These are phyloP conservation scores for Mirza zaza DNA, from an alignment of 2,113 vertebrate genomes.

Conservation along the genomic window DNA sequence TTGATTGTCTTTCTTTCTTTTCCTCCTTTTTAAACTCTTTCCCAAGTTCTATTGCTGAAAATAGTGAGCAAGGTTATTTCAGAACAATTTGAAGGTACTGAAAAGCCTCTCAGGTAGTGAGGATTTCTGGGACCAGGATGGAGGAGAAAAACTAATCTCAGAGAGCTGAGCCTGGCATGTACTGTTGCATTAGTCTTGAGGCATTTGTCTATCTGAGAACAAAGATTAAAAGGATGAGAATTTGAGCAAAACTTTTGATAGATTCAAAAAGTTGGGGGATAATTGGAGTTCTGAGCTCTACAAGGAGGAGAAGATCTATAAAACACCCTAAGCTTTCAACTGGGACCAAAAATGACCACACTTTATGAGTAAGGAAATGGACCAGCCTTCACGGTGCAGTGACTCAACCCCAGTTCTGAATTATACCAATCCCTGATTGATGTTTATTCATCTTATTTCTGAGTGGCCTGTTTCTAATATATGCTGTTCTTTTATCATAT, in stretches of 20 bases:
- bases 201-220: neutral
- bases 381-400: neutral
- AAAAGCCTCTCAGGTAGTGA: neutral
- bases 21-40: constrained; percentile 8
- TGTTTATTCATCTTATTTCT: neutral
- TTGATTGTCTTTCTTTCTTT: neutral
- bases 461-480: neutral
- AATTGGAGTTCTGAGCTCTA: neutral
- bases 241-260: neutral
- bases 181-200: neutral
- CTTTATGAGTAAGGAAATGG: neutral
- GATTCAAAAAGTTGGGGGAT: neutral
- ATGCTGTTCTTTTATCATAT: neutral
- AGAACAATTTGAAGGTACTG: neutral
- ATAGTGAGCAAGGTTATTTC: neutral
- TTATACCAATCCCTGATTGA: neutral
- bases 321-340: neutral
- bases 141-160: neutral
- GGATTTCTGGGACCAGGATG: neutral
- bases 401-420: neutral
- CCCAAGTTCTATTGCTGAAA: neutral
- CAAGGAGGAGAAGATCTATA: neutral
- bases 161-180: neutral
- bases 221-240: neutral
- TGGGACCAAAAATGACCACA: neutral